A percentile compares a stretch with the other conserved stretches of the same genome.
phyloP scores from a whole-genome alignment of 2,797 vertebrate genomes.

The Lepus oiostolus region DNA sequence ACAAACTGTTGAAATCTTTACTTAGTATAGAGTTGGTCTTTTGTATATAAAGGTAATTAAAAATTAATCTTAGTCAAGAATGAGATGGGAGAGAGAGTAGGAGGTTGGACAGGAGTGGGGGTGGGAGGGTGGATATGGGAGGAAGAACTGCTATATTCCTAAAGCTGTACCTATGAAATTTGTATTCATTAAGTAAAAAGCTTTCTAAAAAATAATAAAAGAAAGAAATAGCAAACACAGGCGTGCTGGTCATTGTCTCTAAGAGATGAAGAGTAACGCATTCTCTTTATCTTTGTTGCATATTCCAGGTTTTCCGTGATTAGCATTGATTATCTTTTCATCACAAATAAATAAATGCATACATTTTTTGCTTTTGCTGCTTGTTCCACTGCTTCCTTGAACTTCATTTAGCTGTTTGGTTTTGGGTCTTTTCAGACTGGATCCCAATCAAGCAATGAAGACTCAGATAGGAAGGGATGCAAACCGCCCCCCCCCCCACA shows the following conservation, averaged over 20 bases:
- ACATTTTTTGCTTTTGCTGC: background rate
- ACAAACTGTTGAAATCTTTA: no score
- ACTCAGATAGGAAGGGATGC: background rate
- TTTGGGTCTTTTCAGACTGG: background rate
- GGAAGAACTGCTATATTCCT: no score
- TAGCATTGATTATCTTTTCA: constrained; percentile 5
- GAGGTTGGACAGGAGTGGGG: no score
- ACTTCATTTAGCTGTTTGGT: background rate
- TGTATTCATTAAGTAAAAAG: no score
- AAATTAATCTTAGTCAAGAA: no score
- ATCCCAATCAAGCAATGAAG: background rate
- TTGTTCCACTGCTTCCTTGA: background rate
- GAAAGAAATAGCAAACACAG: background rate
- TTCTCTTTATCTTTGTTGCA: constrained; percentile 33
- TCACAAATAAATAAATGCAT: background rate
- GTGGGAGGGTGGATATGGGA: no score
- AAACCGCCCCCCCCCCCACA: no score
- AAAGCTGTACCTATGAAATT: no score
- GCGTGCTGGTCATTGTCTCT: background rate
- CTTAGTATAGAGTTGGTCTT: no score
- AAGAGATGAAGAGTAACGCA: background rate
- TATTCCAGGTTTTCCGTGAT: constrained; percentile 20
- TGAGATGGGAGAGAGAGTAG: no score
- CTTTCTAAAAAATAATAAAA: constrained; percentile 24
- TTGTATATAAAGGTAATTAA: no score